Percentiles rank a stretch among this genome's conserved stretches.
Conservation (phyloP, 2,888 invertebrate genomes). For the Tachystola acroxantha region DNA sequence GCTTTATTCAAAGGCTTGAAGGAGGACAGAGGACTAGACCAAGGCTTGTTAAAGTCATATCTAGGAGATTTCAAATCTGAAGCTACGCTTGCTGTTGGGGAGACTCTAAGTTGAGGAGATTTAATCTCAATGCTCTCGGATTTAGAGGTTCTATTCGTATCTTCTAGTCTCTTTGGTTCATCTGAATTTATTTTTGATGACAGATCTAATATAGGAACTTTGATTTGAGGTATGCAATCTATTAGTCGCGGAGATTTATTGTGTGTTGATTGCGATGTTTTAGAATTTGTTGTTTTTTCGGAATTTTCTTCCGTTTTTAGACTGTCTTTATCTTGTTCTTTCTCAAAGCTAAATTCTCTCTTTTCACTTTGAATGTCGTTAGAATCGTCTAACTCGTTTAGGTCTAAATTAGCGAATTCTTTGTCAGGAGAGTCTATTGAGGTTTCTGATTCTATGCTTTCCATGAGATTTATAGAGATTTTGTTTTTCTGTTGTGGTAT, state of each 20-base stretch:
- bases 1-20: conserved; percentile 54
- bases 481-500: conserved; percentile 62
- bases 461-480: conserved; percentile 74
- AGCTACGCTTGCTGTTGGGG: conserved; percentile 48
- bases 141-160: conserved; percentile 29
- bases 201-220: conserved; percentile 60
- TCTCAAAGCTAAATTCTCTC: conserved; percentile 33
- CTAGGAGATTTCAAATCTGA: conserved; percentile 51
- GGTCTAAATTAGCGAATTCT: conserved; percentile 63
- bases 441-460: conserved; percentile 73
- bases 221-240: conserved; percentile 54
- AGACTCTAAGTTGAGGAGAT: conserved; percentile 48
- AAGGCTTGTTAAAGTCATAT: conserved; percentile 51
- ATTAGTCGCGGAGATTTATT: conserved; percentile 31
- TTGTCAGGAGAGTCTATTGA: conserved; percentile 70
- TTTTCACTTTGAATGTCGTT: conserved; percentile 41
- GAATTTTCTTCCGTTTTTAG: conserved; percentile 45
- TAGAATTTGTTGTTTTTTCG: conserved; percentile 37
- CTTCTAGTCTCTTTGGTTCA: conserved; percentile 45
- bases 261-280: conserved; percentile 29
- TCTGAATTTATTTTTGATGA: conserved; percentile 51
- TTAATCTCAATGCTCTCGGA: conserved; percentile 40
- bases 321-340: conserved; percentile 40
- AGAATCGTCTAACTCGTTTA: conserved; percentile 60
- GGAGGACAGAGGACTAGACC: conserved; percentile 53